These are phyloP conservation scores for Tholera decimalis DNA, from an alignment of 2,888 invertebrate genomes.

Conservation along the genomic window DNA sequence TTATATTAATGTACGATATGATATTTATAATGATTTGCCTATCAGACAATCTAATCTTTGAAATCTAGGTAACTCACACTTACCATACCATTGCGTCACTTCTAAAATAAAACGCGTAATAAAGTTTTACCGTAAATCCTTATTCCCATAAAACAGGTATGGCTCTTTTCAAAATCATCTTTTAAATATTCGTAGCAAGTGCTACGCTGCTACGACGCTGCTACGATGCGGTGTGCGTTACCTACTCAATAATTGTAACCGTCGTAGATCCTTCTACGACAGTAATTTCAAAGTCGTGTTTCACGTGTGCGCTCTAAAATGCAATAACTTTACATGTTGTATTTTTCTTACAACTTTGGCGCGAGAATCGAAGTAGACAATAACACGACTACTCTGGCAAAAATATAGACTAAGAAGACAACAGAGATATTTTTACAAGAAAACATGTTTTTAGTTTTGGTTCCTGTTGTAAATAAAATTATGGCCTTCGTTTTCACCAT, in stretches of 20 bases:
- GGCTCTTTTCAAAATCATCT: background rate
- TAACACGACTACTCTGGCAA: no score
- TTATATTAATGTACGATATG: slow-evolving; percentile 10
- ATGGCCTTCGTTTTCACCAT: background rate
- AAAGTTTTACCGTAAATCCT: background rate
- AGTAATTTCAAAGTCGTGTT: no score
- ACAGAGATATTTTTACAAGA: no score
- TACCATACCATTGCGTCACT: background rate
- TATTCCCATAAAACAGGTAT: background rate
- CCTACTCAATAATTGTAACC: background rate
- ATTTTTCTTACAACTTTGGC: background rate
- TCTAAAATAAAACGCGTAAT: background rate
- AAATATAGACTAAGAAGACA: no score
- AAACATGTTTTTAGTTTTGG: no score
- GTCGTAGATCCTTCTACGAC: background rate
- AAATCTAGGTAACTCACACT: slow-evolving; percentile 4
- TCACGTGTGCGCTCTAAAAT: no score
- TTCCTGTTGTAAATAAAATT: no score
- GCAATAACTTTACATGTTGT: background rate
- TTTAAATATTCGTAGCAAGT: slow-evolving; percentile 2
- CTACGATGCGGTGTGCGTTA: slow-evolving; percentile 19
- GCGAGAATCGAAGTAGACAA: no score
- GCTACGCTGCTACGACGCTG: slow-evolving; percentile 29
- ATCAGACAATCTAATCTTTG: slow-evolving; percentile 28
- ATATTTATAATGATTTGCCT: slow-evolving; percentile 15